phyloP scores from a whole-genome alignment of 2,113 vertebrate species.

The Gasterosteus nipponicus region DNA sequence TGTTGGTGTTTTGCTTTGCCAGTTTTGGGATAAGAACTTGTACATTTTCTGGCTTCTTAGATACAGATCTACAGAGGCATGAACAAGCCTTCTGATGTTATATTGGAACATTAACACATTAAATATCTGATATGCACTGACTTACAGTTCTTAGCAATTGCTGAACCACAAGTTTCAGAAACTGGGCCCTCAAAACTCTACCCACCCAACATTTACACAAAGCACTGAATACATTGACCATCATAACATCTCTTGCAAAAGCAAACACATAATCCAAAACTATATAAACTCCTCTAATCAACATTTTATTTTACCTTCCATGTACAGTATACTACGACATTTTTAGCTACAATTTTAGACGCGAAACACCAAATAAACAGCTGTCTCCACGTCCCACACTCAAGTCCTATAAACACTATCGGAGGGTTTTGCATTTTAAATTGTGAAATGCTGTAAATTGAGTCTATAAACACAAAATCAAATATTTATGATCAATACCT shows the following conservation, averaged over 20 bases:
- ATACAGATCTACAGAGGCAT: neutral
- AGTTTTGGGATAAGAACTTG: neutral
- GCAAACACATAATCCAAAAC: neutral
- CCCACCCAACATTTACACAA: no score
- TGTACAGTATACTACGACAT: no score
- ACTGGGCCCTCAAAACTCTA: neutral
- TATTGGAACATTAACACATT: neutral
- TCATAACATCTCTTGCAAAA: neutral
- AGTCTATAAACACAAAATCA: neutral
- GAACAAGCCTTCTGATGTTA: neutral
- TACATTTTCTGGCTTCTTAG: neutral
- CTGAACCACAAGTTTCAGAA: neutral
- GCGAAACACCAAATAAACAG: no score
- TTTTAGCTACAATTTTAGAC: no score
- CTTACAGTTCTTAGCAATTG: neutral
- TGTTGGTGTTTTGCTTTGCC: neutral
- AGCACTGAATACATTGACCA: neutral
- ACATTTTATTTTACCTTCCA: neutral
- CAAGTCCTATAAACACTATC: neutral
- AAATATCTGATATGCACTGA: neutral
- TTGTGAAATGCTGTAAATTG: neutral
- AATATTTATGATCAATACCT: neutral
- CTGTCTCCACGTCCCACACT: no score
- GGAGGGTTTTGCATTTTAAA: neutral
- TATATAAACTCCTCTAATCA: neutral